A percentile compares a stretch with the other conserved stretches of the same genome.
Conservation (phyloP, 2,797 vertebrate species). For the Morelia viridis region DNA sequence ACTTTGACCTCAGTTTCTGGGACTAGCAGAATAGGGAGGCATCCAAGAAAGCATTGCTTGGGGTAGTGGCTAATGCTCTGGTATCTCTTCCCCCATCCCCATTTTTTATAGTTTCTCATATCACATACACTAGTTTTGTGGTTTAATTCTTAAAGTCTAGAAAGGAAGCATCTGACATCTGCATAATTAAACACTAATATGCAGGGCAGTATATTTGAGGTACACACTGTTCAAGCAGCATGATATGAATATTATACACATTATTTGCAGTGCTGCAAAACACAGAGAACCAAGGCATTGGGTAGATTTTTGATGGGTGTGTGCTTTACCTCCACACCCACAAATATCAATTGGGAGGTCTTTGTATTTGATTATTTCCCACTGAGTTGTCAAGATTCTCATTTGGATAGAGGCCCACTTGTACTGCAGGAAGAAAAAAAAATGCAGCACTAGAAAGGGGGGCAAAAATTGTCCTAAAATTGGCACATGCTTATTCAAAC, state of each 20-base stretch:
- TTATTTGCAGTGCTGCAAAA: background rate
- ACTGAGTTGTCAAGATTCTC: background rate
- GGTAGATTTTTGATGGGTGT: background rate
- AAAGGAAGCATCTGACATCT: background rate
- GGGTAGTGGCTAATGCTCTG: background rate
- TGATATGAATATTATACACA: background rate
- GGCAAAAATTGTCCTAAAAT: background rate
- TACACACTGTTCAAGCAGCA: background rate
- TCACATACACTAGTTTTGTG: slow-evolving; percentile 5
- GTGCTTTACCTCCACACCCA: background rate
- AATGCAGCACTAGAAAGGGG: background rate
- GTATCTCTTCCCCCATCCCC: background rate
- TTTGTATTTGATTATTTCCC: background rate
- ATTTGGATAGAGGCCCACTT: background rate
- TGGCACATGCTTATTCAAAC: background rate
- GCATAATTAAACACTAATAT: background rate
- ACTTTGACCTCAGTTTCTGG: slow-evolving; percentile 27
- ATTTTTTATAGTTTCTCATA: background rate
- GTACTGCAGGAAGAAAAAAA: background rate
- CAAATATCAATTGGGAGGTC: background rate
- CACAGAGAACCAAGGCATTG: background rate
- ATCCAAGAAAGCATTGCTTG: background rate
- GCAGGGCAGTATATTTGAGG: background rate
- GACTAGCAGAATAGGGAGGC: slow-evolving; percentile 35
- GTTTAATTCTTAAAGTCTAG: slow-evolving; percentile 31